phyloP scores from a whole-genome alignment of 2,888 invertebrate species.

The Heliconius aoede region DNA sequence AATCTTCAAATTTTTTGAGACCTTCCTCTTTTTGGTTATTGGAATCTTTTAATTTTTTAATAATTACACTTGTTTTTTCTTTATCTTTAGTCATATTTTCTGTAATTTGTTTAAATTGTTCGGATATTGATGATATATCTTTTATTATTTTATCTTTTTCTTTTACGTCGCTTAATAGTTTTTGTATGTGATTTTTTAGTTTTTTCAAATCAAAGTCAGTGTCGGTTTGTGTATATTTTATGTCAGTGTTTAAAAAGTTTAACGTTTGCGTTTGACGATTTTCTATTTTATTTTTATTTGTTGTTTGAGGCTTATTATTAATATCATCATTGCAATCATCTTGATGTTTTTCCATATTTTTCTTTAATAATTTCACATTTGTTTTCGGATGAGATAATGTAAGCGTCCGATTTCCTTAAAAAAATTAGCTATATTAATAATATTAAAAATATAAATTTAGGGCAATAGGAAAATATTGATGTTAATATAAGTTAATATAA shows the following conservation, averaged over 20 bases:
- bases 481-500: neutral
- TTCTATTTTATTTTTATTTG: constrained; percentile 42
- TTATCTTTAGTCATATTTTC: constrained; percentile 68
- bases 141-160: constrained; percentile 66
- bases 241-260: constrained; percentile 47
- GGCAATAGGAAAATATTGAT: neutral
- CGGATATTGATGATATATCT: constrained; percentile 57
- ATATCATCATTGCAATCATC: constrained; percentile 40
- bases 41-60: constrained; percentile 61
- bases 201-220: constrained; percentile 52
- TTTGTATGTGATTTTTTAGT: constrained; percentile 53
- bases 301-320: constrained; percentile 35
- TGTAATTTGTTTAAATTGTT: constrained; percentile 67
- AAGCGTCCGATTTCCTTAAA: constrained; percentile 69
- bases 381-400: constrained; percentile 65
- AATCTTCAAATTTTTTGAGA: constrained; percentile 56
- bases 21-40: constrained; percentile 63
- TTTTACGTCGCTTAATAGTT: constrained; percentile 56
- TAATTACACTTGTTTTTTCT: constrained; percentile 59
- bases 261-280: constrained; percentile 63
- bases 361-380: constrained; percentile 49
- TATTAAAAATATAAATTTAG: no score
- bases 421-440: neutral
- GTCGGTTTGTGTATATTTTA: constrained; percentile 64
- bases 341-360: constrained; percentile 24